These are phyloP conservation scores for Drosophila littoralis DNA, from an alignment of 1,140 invertebrate genomes.

Conservation along the genomic window DNA sequence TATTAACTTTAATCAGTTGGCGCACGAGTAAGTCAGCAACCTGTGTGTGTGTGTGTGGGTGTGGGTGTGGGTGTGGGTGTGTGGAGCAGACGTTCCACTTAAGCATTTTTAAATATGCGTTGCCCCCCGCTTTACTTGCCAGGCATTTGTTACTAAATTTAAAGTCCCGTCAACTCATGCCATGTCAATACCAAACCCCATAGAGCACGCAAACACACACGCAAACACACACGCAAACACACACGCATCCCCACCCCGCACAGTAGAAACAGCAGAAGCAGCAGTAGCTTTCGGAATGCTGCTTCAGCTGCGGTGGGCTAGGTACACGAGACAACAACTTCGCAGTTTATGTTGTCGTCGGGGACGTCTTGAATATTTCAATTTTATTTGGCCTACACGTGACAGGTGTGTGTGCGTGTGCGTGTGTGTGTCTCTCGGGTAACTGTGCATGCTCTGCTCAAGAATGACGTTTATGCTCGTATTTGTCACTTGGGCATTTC, in stretches of 20 bases:
- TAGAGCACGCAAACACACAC: not conserved
- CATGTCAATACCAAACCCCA: constrained; percentile 49
- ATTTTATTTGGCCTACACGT: constrained; percentile 78
- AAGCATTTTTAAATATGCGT: constrained; percentile 66
- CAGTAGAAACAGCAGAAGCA: not conserved
- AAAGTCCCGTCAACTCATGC: constrained; percentile 62
- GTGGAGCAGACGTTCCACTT: constrained; percentile 67
- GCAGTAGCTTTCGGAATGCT: not conserved
- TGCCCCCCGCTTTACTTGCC: not conserved
- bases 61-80: constrained; percentile 1
- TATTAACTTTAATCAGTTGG: constrained; percentile 80
- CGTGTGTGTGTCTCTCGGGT: constrained; percentile 2
- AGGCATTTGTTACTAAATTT: constrained; percentile 37
- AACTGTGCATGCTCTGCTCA: not conserved
- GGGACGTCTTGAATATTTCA: constrained; percentile 63
- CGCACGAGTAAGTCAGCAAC: constrained; percentile 35
- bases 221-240: not conserved
- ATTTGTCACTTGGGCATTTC: constrained; percentile 71
- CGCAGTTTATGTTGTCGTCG: constrained; percentile 19
- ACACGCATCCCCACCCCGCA: not conserved
- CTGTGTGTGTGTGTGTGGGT: not conserved
- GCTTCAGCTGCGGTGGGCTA: not conserved
- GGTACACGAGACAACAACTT: constrained; percentile 11
- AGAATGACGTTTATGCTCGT: constrained; percentile 14
- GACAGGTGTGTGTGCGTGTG: constrained; percentile 42